Evolutionary conservation across 2,797 vertebrate species (phyloP).

Genomic region (Cirrhinus mrigala): DNA sequence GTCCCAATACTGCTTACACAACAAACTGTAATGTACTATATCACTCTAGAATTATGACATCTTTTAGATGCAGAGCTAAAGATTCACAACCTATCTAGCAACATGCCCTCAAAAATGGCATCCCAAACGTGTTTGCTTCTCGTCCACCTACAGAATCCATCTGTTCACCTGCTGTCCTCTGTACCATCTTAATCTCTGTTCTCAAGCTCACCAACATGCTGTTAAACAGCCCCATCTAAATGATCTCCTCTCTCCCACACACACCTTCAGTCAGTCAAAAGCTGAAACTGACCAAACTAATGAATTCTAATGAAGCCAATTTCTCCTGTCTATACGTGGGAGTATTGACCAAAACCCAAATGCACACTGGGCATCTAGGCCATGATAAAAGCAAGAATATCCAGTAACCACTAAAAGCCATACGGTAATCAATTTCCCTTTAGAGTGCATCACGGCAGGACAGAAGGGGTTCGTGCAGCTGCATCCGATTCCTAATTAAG

Average conservation of each 20-base stretch:
- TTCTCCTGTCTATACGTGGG: background rate
- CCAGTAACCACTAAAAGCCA: background rate
- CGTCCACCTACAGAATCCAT: constrained; percentile 6
- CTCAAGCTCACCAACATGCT: constrained; percentile 11
- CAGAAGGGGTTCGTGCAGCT: background rate
- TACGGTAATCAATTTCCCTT: background rate
- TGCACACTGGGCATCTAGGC: background rate
- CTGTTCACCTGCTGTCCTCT: background rate
- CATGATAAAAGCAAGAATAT: background rate
- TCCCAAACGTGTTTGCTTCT: background rate
- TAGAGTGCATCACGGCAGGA: background rate
- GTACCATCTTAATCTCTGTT: constrained; percentile 3
- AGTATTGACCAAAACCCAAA: constrained; percentile 9
- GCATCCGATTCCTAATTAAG: constrained; percentile 14
- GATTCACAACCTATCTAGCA: background rate
- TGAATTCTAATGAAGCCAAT: background rate
- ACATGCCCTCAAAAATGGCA: background rate
- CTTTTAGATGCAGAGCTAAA: background rate
- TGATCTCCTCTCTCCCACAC: background rate
- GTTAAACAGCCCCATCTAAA: background rate
- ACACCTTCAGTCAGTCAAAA: constrained; percentile 14
- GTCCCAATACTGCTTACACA: background rate
- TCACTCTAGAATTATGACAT: background rate
- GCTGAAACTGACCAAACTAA: constrained; percentile 13
- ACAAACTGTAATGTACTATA: background rate